These are phyloP conservation scores for Podarcis siculus DNA, from an alignment of 2,797 vertebrate species.

Conservation along the genomic window DNA sequence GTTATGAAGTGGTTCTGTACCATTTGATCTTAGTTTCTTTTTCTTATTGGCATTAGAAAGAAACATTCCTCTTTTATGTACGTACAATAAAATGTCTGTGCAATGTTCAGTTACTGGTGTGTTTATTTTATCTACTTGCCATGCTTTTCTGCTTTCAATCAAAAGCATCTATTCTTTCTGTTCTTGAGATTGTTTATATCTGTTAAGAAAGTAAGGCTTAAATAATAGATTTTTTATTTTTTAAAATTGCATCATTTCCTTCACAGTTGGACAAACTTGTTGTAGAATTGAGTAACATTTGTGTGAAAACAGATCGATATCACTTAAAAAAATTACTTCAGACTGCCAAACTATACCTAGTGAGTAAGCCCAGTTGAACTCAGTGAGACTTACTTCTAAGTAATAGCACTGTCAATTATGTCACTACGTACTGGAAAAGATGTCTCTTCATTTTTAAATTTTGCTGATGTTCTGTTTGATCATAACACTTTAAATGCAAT, in stretches of 20 bases:
- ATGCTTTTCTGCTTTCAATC: conserved; percentile 40
- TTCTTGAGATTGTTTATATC: conserved; percentile 37
- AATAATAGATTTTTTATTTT: accelerated
- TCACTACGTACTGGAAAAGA: neutral
- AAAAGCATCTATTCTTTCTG: conserved; percentile 41
- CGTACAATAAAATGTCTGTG: conserved; percentile 31
- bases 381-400: neutral
- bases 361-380: neutral
- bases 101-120: conserved; percentile 24
- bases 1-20: conserved; percentile 32
- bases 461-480: neutral
- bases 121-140: conserved; percentile 43
- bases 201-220: conserved; percentile 25
- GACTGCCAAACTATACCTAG: neutral
- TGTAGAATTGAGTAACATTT: neutral
- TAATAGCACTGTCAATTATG: neutral
- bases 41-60: conserved; percentile 42
- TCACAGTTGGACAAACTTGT: neutral
- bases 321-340: conserved; percentile 26
- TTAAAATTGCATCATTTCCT: neutral
- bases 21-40: conserved; percentile 37
- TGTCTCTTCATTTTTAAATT: neutral
- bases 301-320: conserved; percentile 18
- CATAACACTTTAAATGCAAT: too few species aligned
- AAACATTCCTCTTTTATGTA: conserved; percentile 15